Conservation (phyloP, 2,797 vertebrate species). For the Hyperoplus immaculatus region DNA sequence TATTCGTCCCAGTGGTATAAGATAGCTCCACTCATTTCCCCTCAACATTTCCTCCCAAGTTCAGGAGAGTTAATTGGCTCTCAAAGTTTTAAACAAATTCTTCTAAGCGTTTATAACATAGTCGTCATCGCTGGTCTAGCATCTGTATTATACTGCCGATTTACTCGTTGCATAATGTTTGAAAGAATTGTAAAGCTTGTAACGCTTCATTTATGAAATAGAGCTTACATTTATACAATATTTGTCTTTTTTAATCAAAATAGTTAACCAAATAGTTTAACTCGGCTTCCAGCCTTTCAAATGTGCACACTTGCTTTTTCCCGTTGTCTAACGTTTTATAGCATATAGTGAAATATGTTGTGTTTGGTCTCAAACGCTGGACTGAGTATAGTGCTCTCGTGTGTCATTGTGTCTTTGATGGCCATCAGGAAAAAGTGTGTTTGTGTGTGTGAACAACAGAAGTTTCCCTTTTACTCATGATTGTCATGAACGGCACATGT, state of each 20-base stretch:
- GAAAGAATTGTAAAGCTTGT: too few relatives aligned
- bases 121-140: neutral
- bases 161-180: neutral
- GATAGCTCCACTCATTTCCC: slow-evolving; percentile 61
- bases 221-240: neutral
- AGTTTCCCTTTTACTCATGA: neutral
- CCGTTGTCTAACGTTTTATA: neutral
- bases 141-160: neutral
- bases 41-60: slow-evolving; percentile 41
- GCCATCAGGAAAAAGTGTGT: slow-evolving; percentile 1
- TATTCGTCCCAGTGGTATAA: slow-evolving; percentile 62
- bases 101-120: slow-evolving; percentile 2
- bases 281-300: neutral
- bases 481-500: neutral
- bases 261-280: neutral
- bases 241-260: neutral
- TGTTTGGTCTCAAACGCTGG: slow-evolving; percentile 10
- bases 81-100: slow-evolving; percentile 42
- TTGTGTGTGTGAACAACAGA: neutral
- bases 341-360: neutral
- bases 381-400: neutral
- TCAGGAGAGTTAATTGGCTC: slow-evolving; percentile 35
- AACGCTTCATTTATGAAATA: too few relatives aligned
- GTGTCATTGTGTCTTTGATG: slow-evolving; percentile 26
- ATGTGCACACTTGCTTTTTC: neutral